These are phyloP conservation scores for Aplochiton taeniatus DNA, from an alignment of 2,797 vertebrate genomes.

Conservation along the genomic window DNA sequence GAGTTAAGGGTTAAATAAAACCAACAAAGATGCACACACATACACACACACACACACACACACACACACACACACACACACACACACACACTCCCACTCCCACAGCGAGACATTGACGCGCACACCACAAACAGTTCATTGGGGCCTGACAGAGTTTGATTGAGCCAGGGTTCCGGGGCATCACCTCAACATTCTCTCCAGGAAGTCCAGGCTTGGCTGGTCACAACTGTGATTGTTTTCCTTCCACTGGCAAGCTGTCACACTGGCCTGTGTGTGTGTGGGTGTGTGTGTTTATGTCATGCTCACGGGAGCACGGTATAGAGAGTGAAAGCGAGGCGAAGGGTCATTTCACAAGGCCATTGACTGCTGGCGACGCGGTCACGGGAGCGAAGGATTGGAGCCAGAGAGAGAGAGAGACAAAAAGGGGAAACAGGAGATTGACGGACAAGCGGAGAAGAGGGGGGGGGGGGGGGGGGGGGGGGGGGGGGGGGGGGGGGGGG, in stretches of 20 bases:
- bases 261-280: neutral
- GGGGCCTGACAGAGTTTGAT: slow-evolving; percentile 52
- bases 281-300: slow-evolving; percentile 17
- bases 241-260: slow-evolving; percentile 36
- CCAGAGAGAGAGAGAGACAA: neutral
- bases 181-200: slow-evolving; percentile 48
- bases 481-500: too few species aligned
- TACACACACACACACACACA: slow-evolving; percentile 7
- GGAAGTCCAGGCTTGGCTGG: slow-evolving; percentile 50
- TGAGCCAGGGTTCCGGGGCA: slow-evolving; percentile 47
- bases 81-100: neutral
- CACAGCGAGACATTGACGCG: too few species aligned
- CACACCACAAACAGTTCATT: slow-evolving; percentile 15
- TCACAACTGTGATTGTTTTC: slow-evolving; percentile 54
- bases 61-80: neutral
- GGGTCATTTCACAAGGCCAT: slow-evolving; percentile 41
- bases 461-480: too few species aligned
- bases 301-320: slow-evolving; percentile 32
- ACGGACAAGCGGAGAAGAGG: neutral
- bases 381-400: slow-evolving; percentile 9
- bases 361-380: slow-evolving; percentile 23
- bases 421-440: slow-evolving; percentile 1
- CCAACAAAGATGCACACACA: slow-evolving; percentile 2
- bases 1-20: too few species aligned
- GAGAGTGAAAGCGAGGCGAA: slow-evolving; percentile 31